Base-by-base conservation (phyloP, 2,113 vertebrate genomes). In the Eubucco bourcierii region DNA sequence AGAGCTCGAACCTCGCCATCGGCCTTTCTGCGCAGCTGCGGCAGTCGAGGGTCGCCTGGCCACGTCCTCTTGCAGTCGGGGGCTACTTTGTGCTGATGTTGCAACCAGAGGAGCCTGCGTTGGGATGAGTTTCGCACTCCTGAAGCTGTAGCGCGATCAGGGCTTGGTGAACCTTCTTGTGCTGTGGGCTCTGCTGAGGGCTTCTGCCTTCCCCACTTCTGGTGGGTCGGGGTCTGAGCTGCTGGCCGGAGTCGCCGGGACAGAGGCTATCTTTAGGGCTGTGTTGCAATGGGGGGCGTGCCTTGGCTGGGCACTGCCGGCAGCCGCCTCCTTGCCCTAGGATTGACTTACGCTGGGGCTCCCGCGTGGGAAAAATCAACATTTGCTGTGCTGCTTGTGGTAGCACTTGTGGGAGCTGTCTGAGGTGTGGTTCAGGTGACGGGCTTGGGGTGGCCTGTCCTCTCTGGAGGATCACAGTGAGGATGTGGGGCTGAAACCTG, bases 201-300 rank as follows among this genome's bases (percentile, higher is more conserved):
- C 24, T n/a, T 37, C 59, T 63, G 67, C 63, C 39, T 75, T 77
- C 46, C 46, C 46, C 0, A 8, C 8, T 56, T 20, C 29, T 2
- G 5, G 61, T 46, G 63, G 75, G 61, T 56, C 6, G 3, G 59
- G 68, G 41, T 82, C n/a, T 3, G 2, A 33, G 91, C 19, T 4
- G n/a, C 41, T 18, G 61, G 33, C 68, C 20, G 29, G 80, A 7
- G 44, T 27, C 6, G 9, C 25, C 3, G 25, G 80, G 64, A 20
- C 66, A 18, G 76, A 3, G 7, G 47, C 95, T 95, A 65, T 90
- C 92, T 94, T 90, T 90, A 88, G 90, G 94, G 80, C 79, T 63
- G 88, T 82, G 90, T 83, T 91, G 85, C 76, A 90, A 46, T 1
- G 50, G 28, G 53, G 90, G 88, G 34, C 91, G 85, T 91, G 92